Evolutionary conservation across 2,113 vertebrate genomes (phyloP).

Genomic region (Catharus fuscescens): DNA sequence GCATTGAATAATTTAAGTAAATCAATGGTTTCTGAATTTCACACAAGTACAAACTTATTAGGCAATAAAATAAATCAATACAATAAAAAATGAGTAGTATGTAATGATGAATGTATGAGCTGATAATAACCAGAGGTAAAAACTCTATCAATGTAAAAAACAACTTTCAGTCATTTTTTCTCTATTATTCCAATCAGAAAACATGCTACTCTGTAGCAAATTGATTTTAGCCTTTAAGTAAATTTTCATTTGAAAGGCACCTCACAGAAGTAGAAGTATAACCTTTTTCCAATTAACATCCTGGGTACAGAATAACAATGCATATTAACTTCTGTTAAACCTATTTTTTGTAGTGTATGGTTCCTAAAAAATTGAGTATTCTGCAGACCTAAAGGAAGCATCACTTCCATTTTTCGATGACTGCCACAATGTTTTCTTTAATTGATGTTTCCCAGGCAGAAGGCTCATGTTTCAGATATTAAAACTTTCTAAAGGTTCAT

Average conservation of each 20-base stretch:
- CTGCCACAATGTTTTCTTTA: neutral
- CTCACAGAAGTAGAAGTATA: conserved; percentile 38
- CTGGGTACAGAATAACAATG: conserved; percentile 33
- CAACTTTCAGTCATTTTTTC: conserved; percentile 68
- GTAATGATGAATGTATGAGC: conserved; percentile 71
- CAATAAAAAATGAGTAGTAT: conserved; percentile 63
- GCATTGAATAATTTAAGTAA: conserved; percentile 81
- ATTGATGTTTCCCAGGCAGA: neutral
- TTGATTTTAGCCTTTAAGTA: conserved; percentile 71
- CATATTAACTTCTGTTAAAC: conserved; percentile 46
- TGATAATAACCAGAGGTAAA: conserved; percentile 72
- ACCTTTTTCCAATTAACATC: conserved; percentile 19
- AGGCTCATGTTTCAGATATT: neutral
- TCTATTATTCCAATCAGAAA: conserved; percentile 69
- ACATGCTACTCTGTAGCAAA: conserved; percentile 41
- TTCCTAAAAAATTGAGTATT: conserved; percentile 21
- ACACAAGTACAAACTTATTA: conserved; percentile 72
- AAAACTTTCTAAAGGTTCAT: neutral
- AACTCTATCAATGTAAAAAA: conserved; percentile 63
- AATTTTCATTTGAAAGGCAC: conserved; percentile 65
- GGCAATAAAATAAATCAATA: conserved; percentile 76
- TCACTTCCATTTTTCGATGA: neutral
- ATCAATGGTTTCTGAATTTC: conserved; percentile 80
- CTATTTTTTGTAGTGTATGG: conserved; percentile 11
- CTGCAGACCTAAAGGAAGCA: neutral